A percentile compares a stretch with the other conserved stretches of the same genome.
These are phyloP conservation scores for Chaetodon trifasciatus DNA, from an alignment of 2,797 vertebrate genomes.

Conservation along the genomic window DNA sequence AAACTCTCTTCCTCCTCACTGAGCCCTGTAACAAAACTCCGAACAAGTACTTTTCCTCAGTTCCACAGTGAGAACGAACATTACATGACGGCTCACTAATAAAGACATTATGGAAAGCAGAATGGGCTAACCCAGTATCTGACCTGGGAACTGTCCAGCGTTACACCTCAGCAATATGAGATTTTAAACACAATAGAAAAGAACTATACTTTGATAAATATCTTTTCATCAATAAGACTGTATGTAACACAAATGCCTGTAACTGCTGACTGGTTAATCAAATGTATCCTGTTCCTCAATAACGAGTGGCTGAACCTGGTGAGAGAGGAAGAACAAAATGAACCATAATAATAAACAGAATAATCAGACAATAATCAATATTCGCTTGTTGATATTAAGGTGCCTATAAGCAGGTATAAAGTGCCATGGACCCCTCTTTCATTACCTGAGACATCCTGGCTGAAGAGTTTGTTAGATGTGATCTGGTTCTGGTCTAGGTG, in stretches of 20 bases:
- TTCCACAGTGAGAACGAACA: neutral
- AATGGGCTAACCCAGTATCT: neutral
- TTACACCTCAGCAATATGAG: neutral
- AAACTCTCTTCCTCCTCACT: neutral
- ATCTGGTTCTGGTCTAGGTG: neutral
- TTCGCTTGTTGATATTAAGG: neutral
- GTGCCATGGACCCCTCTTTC: neutral
- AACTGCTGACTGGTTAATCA: neutral
- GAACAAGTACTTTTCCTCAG: neutral
- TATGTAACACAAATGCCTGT: conserved; percentile 3
- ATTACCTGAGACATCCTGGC: neutral
- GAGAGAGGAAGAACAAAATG: neutral
- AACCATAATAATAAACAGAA: neutral
- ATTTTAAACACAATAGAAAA: neutral
- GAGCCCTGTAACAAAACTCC: conserved; percentile 7
- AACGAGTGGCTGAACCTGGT: neutral
- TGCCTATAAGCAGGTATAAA: neutral
- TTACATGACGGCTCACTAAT: conserved; percentile 14
- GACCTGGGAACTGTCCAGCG: neutral
- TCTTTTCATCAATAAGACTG: neutral
- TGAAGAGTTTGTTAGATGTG: neutral
- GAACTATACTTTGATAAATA: neutral
- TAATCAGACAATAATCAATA: conserved; percentile 5
- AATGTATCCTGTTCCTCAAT: neutral
- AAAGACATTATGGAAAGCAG: neutral